Evolutionary conservation across 2,888 invertebrate genomes (phyloP).

Genomic region (Epirrhoe tristata): DNA sequence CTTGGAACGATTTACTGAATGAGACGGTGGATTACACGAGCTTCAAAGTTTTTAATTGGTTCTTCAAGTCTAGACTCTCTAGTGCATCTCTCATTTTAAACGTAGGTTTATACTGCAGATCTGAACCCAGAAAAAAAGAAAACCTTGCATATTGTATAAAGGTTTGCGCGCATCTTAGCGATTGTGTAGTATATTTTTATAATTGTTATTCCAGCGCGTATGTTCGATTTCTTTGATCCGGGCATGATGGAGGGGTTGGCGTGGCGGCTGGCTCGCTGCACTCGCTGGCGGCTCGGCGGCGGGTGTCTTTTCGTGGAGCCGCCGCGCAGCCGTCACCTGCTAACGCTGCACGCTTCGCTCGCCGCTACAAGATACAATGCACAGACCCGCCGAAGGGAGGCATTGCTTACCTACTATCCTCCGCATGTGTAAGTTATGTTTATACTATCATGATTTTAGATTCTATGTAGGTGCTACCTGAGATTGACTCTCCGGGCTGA

Average conservation of each 20-base stretch:
- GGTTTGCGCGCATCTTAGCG: too few species aligned
- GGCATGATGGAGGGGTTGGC: constrained; percentile 97
- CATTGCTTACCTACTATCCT: constrained; percentile 93
- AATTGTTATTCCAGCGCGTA: constrained; percentile 88
- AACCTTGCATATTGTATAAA: too few species aligned
- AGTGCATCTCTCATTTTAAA: too few species aligned
- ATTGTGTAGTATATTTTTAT: neutral
- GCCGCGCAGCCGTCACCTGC: constrained; percentile 72
- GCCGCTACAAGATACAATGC: constrained; percentile 71
- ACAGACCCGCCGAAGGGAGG: constrained; percentile 86
- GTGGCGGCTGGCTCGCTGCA: constrained; percentile 89
- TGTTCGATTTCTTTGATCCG: constrained; percentile 97
- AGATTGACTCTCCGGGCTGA: too few species aligned
- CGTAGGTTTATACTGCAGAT: too few species aligned
- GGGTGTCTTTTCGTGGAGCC: constrained; percentile 69
- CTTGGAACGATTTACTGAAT: neutral
- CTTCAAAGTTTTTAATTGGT: too few species aligned
- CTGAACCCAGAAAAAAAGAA: too few species aligned
- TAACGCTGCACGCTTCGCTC: constrained; percentile 88
- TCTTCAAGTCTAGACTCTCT: too few species aligned
- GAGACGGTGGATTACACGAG: too few species aligned
- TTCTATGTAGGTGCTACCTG: too few species aligned
- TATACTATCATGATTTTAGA: neutral
- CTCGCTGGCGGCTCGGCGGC: constrained; percentile 87
- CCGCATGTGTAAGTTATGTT: constrained; percentile 91